Percentiles rank a stretch among this genome's conserved stretches.
Evolutionary conservation across 2,888 invertebrate genomes (phyloP).

Genomic region (Pilophorus perplexus): DNA sequence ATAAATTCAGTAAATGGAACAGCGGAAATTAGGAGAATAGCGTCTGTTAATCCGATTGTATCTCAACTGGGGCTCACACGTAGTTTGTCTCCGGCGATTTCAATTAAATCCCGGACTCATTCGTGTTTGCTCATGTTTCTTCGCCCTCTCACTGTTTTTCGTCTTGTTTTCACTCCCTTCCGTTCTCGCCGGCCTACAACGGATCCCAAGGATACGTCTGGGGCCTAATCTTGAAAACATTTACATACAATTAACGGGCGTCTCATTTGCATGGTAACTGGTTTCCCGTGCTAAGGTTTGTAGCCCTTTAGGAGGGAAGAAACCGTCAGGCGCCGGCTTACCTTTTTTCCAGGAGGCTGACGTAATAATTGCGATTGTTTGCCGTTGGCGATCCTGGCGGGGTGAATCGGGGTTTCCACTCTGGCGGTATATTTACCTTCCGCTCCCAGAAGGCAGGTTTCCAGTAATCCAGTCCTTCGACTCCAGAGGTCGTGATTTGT

Average conservation of each 20-base stretch:
- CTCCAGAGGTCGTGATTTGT: too few relatives aligned
- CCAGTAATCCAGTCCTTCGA: too few relatives aligned
- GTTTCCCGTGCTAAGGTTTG: slow-evolving; percentile 21
- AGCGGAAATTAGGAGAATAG: too few relatives aligned
- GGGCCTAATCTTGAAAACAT: slow-evolving; percentile 5
- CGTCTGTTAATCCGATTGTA: too few relatives aligned
- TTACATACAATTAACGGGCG: slow-evolving; percentile 32
- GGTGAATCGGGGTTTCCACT: background rate
- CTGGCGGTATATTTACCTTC: background rate
- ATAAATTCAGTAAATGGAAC: too few relatives aligned
- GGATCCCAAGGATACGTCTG: background rate
- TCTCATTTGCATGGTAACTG: slow-evolving; percentile 35
- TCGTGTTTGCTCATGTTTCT: too few relatives aligned
- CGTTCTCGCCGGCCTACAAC: background rate
- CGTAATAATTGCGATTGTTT: background rate
- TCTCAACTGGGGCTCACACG: too few relatives aligned
- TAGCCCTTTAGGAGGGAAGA: background rate
- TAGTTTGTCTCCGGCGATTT: too few relatives aligned
- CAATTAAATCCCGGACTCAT: too few relatives aligned
- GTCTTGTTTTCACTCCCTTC: background rate
- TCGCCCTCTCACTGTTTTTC: too few relatives aligned
- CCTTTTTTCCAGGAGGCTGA: background rate
- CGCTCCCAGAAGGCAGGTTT: too few relatives aligned
- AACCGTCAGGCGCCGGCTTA: background rate
- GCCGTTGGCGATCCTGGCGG: background rate